phyloP scores from a whole-genome alignment of 2,113 vertebrate genomes.

The Otis tarda region DNA sequence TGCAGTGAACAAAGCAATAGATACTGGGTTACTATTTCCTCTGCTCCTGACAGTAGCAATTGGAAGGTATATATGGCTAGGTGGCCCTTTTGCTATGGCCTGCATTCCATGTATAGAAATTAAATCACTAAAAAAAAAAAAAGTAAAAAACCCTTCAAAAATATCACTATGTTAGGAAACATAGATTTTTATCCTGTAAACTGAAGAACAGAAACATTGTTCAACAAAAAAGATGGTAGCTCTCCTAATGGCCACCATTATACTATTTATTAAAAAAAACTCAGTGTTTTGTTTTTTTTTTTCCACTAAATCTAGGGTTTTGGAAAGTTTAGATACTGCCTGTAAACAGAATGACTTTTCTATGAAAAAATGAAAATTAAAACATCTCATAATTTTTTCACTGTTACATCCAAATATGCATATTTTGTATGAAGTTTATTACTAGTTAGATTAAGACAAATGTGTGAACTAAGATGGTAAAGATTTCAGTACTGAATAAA shows the following conservation, averaged over 20 bases:
- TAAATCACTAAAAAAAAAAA: not conserved
- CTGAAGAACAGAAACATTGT: not conserved
- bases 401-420: not conserved
- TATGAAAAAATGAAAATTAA: not conserved
- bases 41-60: not conserved
- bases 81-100: not conserved
- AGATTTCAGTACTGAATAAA: slow-evolving; percentile 33
- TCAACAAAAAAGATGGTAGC: not conserved
- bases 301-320: not conserved
- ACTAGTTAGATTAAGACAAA: not conserved
- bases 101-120: not conserved
- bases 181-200: not conserved
- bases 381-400: not conserved
- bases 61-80: not conserved
- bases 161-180: not conserved
- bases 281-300: not conserved
- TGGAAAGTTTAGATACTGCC: not conserved
- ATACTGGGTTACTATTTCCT: not conserved
- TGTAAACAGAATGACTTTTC: not conserved
- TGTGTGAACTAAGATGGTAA: slow-evolving; percentile 7
- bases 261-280: not conserved
- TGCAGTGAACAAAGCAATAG: not conserved
- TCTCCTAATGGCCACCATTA: not conserved
- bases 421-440: not conserved
- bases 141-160: not conserved